Conservation (phyloP, 35 echinoderm and acorn worm genomes). For the Ptychodera flava region DNA sequence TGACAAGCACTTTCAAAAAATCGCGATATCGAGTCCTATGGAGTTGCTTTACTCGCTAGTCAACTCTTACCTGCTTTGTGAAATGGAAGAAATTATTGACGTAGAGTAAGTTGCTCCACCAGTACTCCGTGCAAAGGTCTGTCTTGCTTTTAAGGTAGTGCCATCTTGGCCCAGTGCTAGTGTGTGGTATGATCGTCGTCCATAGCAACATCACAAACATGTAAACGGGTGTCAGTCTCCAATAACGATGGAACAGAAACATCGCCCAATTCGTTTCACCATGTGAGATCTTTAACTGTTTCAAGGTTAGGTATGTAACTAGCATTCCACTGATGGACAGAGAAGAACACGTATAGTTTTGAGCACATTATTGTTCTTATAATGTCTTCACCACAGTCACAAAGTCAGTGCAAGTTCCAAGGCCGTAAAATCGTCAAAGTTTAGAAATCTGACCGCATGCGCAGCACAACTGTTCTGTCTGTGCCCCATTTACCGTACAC, state of each 20-base stretch:
- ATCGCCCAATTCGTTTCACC: slow-evolving; percentile 51
- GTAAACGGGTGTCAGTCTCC: slow-evolving; percentile 42
- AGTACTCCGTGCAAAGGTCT: slow-evolving; percentile 4
- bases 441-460: too few relatives aligned
- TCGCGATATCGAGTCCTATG: too few relatives aligned
- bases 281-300: slow-evolving; percentile 22
- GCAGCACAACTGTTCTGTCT: too few relatives aligned
- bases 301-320: slow-evolving; percentile 43
- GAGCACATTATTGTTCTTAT: too few relatives aligned
- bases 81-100: slow-evolving; percentile 40
- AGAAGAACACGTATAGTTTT: neutral
- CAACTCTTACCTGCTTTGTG: neutral
- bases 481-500: too few relatives aligned
- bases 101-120: slow-evolving; percentile 43
- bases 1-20: too few relatives aligned
- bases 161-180: neutral
- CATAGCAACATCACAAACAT: slow-evolving; percentile 32
- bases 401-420: too few relatives aligned
- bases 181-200: slow-evolving; percentile 18
- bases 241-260: slow-evolving; percentile 53
- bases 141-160: neutral
- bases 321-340: slow-evolving; percentile 31
- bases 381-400: too few relatives aligned
- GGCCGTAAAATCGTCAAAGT: too few relatives aligned
- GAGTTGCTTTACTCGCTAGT: too few relatives aligned